phyloP scores from a whole-genome alignment of 2,888 invertebrate genomes.

The Cephus rjabovi region DNA sequence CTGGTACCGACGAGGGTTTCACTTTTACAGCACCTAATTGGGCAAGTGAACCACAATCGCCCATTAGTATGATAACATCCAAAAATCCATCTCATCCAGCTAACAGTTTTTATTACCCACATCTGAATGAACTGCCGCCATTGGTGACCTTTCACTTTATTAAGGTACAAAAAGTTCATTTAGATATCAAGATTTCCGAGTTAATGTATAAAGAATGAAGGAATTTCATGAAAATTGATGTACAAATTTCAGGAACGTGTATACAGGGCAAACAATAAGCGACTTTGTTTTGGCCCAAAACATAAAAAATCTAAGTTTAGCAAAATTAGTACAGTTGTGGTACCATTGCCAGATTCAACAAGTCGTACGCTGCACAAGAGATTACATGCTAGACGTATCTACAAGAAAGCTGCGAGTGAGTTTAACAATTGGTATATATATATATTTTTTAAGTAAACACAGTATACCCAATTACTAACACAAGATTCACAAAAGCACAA shows the following conservation, averaged over 20 bases:
- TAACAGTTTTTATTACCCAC: conserved; percentile 67
- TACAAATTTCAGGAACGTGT: neutral
- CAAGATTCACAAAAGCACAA: neutral
- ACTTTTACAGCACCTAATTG: conserved; percentile 69
- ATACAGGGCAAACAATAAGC: neutral
- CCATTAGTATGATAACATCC: conserved; percentile 63
- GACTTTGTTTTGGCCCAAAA: neutral
- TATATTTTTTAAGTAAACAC: neutral
- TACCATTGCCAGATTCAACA: conserved; percentile 9
- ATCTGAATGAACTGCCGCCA: conserved; percentile 61
- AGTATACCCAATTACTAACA: neutral
- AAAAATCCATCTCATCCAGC: conserved; percentile 65
- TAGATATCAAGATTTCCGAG: neutral
- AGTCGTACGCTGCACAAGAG: neutral
- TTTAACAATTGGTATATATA: neutral
- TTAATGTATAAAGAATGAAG: neutral
- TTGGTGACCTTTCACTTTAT: conserved; percentile 64
- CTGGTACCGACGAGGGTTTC: conserved; percentile 67
- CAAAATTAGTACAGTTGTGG: conserved; percentile 7
- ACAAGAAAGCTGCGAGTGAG: neutral
- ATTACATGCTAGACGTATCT: conserved; percentile 5
- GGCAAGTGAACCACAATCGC: conserved; percentile 62
- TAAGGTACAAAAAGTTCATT: conserved; percentile 37
- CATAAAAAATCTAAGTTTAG: neutral
- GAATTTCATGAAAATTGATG: neutral